Evolutionary conservation across 2,797 vertebrate species (phyloP), one percentile per base, ranked within the genome.

Genomic region (Furcifer pardalis): DNA sequence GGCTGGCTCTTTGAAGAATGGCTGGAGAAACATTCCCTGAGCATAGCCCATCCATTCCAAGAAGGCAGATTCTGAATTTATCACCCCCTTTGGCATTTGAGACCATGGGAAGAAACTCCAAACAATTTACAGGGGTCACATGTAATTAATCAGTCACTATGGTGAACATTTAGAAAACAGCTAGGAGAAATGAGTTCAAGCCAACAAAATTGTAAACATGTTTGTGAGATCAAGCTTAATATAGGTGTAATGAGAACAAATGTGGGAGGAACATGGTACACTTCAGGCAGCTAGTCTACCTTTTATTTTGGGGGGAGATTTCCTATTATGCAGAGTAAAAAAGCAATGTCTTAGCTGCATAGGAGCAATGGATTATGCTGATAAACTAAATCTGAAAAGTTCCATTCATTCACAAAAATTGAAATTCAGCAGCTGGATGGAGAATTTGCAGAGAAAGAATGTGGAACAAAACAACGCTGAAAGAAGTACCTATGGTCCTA

Each of bases 391-490:
- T 52, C 75, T 82, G 4, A 30, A 4, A n/a, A 49, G 37, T 4
- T 9, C 74, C 23, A 77, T 46, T 73, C n/a, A 63, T 88, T 81
- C 69, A 56, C 42, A 84, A 84, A 3, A 5, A 49, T 68, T 23
- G 60, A 60, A 69, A 1, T 5, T 60, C 63, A 79, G 32, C 0
- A 46, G 49, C 79, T 60, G 35, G 69, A 27, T 44, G 77, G 52
- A 2, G 2, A 25, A 1, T 0, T 62, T 65, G 78, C 37, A 30
- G 17, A 81, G 60, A 52, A 37, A 5, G 5, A 56, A 79, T 84
- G 71, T 56, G 44, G 71, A 42, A 82, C 32, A 23, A 76, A 90
- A 30, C 77, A 84, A 59, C 56, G 4, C 23, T 32, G 65, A 69
- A 66, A 79, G 65, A 25, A 4, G 15, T 63, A 32, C 0, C 10